Conservation (phyloP, 2,113 vertebrate species). For the Psittacula cyanocephala region DNA sequence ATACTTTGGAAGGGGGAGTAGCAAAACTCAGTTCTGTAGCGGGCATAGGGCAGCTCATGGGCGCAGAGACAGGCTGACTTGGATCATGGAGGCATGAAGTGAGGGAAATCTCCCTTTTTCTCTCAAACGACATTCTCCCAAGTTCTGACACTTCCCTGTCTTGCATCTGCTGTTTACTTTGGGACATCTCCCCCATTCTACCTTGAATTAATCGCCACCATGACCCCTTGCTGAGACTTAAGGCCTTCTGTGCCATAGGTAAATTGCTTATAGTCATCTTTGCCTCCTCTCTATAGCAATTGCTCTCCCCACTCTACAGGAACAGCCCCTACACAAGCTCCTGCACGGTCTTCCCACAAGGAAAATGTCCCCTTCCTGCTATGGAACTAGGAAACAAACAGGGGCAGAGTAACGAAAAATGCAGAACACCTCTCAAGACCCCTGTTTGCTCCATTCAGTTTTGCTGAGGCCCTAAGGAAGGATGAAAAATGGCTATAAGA, state of each 20-base stretch:
- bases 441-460: not conserved
- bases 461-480: not conserved
- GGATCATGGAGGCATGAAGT: rapidly evolving
- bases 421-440: not conserved
- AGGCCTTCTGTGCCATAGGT: not conserved
- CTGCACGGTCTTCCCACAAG: rapidly evolving
- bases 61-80: not conserved
- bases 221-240: not conserved
- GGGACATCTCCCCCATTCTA: not conserved
- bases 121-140: not conserved
- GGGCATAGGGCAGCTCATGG: not conserved
- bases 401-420: not conserved
- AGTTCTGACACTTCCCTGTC: not conserved
- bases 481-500: not conserved
- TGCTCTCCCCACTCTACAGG: not conserved
- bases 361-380: not conserved
- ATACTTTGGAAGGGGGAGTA: not conserved
- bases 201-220: not conserved
- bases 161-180: not conserved
- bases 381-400: not conserved
- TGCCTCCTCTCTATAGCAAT: not conserved
- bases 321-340: not conserved
- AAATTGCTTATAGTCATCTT: not conserved
- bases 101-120: not conserved
- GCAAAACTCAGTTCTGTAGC: not conserved